phyloP scores from a whole-genome alignment of 2,888 invertebrate species.

The Caenorhabditis sp. region DNA sequence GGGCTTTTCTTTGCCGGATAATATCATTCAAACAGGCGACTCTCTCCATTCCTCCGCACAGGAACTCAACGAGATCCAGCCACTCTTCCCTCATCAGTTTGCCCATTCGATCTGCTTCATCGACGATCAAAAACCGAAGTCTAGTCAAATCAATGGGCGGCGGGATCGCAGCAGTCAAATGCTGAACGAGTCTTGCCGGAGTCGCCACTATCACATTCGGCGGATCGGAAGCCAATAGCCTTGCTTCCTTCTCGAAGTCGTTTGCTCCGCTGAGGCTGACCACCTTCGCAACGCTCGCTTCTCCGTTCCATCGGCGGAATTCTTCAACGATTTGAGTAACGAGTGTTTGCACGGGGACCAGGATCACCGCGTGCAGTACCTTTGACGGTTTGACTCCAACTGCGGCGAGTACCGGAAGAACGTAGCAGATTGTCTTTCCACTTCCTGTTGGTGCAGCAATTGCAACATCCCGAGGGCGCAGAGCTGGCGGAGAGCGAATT shows the following conservation, averaged over 20 bases:
- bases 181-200: constrained; percentile 92
- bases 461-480: constrained; percentile 90
- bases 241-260: constrained; percentile 54
- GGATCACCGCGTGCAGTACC: constrained; percentile 87
- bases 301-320: constrained; percentile 39
- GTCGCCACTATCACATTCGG: constrained; percentile 92
- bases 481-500: constrained; percentile 51
- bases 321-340: constrained; percentile 86
- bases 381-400: constrained; percentile 44
- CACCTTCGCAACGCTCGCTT: constrained; percentile 17
- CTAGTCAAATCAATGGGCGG: constrained; percentile 84
- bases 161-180: constrained; percentile 85
- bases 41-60: constrained; percentile 48
- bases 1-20: constrained; percentile 41
- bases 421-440: constrained; percentile 96
- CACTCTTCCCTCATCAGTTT: constrained; percentile 93
- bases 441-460: constrained; percentile 96
- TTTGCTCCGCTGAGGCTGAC: constrained; percentile 33
- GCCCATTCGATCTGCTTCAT: constrained; percentile 96
- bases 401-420: constrained; percentile 85
- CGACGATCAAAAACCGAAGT: constrained; percentile 84
- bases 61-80: constrained; percentile 87
- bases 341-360: constrained; percentile 92
- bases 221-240: constrained; percentile 11
- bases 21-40: constrained; percentile 31